phyloP scores from a whole-genome alignment of 1,140 invertebrate genomes.

The Brachionus sp. region DNA sequence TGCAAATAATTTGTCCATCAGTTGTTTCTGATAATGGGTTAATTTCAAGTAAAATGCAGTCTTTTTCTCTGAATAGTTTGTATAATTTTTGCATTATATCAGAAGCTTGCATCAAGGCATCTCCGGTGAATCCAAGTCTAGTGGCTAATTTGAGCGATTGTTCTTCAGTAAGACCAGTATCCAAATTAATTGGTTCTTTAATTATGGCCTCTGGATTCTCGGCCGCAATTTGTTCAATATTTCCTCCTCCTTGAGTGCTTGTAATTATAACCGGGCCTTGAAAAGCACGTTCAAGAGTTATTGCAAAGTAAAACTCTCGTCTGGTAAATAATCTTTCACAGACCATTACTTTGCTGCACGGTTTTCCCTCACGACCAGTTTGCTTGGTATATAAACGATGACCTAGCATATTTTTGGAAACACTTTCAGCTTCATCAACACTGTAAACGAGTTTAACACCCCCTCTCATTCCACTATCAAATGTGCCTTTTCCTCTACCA shows the following conservation, averaged over 20 bases:
- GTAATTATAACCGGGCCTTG: conserved; percentile 70
- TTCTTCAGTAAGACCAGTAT: conserved; percentile 2
- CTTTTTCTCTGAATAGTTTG: conserved; percentile 84
- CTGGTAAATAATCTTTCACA: conserved; percentile 94
- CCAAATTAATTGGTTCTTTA: conserved; percentile 63
- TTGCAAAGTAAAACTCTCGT: conserved; percentile 93
- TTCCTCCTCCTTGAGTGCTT: conserved; percentile 85
- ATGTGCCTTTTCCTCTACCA: conserved; percentile 91
- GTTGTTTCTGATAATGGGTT: conserved; percentile 94
- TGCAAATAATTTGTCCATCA: conserved; percentile 64
- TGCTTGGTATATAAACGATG: conserved; percentile 91
- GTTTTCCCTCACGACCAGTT: conserved; percentile 85
- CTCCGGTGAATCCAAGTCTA: conserved; percentile 1
- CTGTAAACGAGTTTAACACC: conserved; percentile 85
- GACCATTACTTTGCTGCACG: conserved; percentile 93
- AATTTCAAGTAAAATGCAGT: conserved; percentile 94
- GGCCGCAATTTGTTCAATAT: conserved; percentile 92
- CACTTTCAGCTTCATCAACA: conserved; percentile 59
- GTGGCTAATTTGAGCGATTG: conserved; percentile 13
- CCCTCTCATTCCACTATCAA: conserved; percentile 76
- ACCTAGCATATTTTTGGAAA: conserved; percentile 85
- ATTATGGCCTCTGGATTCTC: conserved; percentile 86
- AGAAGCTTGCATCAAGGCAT: conserved; percentile 55
- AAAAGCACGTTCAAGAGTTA: conserved; percentile 80
- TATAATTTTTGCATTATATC: conserved; percentile 85